Evolutionary conservation across 2,113 vertebrate genomes (phyloP).

Genomic region (Cebus imitator): DNA sequence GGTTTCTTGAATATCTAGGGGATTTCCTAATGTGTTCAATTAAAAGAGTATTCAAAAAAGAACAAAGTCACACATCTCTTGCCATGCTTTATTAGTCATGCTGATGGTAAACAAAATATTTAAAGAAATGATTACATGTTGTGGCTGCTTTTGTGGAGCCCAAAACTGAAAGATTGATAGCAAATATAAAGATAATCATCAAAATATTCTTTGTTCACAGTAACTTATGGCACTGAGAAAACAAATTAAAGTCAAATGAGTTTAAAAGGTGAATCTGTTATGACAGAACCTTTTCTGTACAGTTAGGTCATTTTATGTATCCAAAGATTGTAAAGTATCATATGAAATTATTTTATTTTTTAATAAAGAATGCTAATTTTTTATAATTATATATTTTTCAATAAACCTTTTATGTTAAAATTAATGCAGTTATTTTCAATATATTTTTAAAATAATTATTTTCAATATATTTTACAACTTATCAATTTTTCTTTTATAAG

Average conservation of each 20-base stretch:
- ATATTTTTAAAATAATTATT: too few species aligned
- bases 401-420: neutral
- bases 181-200: neutral
- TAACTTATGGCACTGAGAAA: neutral
- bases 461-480: too few species aligned
- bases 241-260: neutral
- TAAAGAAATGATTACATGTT: neutral
- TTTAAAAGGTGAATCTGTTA: conserved; percentile 16
- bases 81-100: neutral
- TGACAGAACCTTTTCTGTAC: neutral
- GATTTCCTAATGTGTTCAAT: neutral
- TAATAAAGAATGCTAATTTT: neutral
- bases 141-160: neutral
- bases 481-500: too few species aligned
- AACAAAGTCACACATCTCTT: neutral
- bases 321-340: neutral
- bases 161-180: neutral
- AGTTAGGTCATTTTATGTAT: neutral
- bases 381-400: neutral
- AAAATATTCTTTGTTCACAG: neutral
- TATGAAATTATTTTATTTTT: neutral
- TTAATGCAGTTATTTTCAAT: neutral
- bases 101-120: neutral
- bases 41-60: neutral
- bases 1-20: neutral